Conservation (phyloP, 2,113 vertebrate species). For the Phalacrocorax carbo region DNA sequence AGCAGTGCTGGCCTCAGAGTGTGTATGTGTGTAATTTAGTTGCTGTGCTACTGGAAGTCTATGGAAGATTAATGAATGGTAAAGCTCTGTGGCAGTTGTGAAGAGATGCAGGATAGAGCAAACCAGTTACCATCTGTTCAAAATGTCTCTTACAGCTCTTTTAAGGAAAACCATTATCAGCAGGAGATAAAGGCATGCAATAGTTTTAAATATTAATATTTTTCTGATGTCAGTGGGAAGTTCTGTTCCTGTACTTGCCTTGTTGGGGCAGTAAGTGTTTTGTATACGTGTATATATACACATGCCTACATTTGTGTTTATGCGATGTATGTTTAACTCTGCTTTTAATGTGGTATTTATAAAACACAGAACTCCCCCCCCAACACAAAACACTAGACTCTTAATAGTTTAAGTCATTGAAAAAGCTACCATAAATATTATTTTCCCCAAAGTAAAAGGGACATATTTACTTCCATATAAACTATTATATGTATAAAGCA, state of each 20-base stretch:
- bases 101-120: conserved; percentile 88
- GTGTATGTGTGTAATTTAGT: conserved; percentile 89
- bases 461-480: neutral
- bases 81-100: conserved; percentile 91
- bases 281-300: neutral
- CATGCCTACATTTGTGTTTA: neutral
- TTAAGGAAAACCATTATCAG: conserved; percentile 90
- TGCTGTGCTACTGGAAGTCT: conserved; percentile 89
- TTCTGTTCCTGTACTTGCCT: conserved; percentile 18
- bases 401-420: neutral
- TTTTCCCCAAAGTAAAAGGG: neutral
- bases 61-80: conserved; percentile 99
- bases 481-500: neutral
- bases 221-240: conserved; percentile 50
- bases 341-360: neutral
- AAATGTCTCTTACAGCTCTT: conserved; percentile 89
- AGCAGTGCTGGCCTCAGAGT: conserved; percentile 83
- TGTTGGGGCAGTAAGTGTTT: neutral
- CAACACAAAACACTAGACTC: neutral
- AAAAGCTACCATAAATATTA: neutral
- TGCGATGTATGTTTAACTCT: neutral
- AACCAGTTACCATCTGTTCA: conserved; percentile 96
- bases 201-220: conserved; percentile 83
- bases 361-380: neutral
- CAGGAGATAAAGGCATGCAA: conserved; percentile 84